Percentiles rank a stretch among this genome's conserved stretches.
These are phyloP conservation scores for Neomorphus geoffroyi DNA, from an alignment of 2,797 vertebrate genomes.

Conservation along the genomic window DNA sequence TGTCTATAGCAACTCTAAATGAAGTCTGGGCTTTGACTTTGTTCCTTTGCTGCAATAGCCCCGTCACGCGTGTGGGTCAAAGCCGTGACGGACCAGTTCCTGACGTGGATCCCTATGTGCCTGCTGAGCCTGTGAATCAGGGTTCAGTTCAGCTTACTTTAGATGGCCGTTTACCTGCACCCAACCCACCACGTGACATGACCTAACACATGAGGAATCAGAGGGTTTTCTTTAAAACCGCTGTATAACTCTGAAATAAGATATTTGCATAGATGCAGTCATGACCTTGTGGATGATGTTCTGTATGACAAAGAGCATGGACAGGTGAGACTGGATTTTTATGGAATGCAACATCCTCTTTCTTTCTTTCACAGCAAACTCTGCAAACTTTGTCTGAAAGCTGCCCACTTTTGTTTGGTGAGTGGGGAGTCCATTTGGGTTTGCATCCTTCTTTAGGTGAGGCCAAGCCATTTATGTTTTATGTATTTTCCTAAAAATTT, in stretches of 20 bases:
- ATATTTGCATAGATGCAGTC: not conserved
- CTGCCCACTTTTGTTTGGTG: not conserved
- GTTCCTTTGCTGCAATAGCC: not conserved
- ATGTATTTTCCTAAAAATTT: not conserved
- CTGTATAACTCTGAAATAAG: not conserved
- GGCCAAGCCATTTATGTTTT: not conserved
- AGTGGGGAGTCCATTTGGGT: not conserved
- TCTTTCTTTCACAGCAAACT: not conserved
- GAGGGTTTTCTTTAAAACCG: not conserved
- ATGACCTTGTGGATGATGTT: not conserved
- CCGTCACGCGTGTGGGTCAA: fast-evolving
- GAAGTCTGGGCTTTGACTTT: not conserved
- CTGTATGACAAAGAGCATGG: not conserved
- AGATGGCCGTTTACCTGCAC: not conserved
- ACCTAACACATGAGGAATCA: not conserved
- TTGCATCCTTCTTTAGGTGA: not conserved
- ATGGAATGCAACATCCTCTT: fast-evolving
- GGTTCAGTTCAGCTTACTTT: not conserved
- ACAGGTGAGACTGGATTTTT: not conserved
- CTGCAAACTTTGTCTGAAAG: not conserved
- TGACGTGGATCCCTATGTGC: not conserved
- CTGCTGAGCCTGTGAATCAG: fast-evolving
- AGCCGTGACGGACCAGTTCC: not conserved
- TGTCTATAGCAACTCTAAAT: not conserved
- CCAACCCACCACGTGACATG: not conserved